A percentile compares a stretch with the other conserved stretches of the same genome.
These are phyloP conservation scores for Ceyx erithaca DNA, from an alignment of 2,797 vertebrate species.

Conservation along the genomic window DNA sequence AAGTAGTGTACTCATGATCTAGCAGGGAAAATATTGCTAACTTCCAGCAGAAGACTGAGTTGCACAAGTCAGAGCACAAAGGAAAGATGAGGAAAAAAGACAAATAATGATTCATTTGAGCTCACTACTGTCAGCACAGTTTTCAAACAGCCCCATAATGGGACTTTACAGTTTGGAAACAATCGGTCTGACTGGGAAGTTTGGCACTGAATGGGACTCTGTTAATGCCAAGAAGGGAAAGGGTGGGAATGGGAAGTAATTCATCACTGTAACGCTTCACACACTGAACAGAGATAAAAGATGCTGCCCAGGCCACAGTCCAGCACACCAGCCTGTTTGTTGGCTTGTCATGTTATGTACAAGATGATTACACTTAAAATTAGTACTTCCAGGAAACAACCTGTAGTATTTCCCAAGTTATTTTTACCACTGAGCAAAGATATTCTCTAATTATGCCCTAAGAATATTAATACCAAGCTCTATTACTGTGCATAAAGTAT, in stretches of 20 bases:
- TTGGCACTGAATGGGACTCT: conserved; percentile 54
- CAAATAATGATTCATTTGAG: conserved; percentile 33
- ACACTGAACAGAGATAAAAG: conserved; percentile 52
- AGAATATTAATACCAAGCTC: neutral
- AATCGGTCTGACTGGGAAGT: conserved; percentile 8
- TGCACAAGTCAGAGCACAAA: neutral
- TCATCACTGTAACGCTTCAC: conserved; percentile 51
- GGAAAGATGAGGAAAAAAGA: conserved; percentile 6
- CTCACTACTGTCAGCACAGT: conserved; percentile 40
- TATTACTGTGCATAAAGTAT: neutral
- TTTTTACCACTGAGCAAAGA: neutral
- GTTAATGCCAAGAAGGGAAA: conserved; percentile 42
- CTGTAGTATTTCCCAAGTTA: neutral
- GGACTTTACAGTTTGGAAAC: conserved; percentile 28
- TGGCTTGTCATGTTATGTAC: neutral
- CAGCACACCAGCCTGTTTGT: neutral
- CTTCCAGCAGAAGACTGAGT: neutral
- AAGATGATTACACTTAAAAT: neutral
- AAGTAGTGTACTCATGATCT: neutral
- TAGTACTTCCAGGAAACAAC: neutral
- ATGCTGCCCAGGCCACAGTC: conserved; percentile 8
- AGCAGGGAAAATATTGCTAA: neutral
- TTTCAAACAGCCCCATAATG: conserved; percentile 31
- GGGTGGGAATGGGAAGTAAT: conserved; percentile 59
- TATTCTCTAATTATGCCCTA: neutral